Conservation (phyloP, 1,140 invertebrate genomes). For the Bombus terrestris region DNA sequence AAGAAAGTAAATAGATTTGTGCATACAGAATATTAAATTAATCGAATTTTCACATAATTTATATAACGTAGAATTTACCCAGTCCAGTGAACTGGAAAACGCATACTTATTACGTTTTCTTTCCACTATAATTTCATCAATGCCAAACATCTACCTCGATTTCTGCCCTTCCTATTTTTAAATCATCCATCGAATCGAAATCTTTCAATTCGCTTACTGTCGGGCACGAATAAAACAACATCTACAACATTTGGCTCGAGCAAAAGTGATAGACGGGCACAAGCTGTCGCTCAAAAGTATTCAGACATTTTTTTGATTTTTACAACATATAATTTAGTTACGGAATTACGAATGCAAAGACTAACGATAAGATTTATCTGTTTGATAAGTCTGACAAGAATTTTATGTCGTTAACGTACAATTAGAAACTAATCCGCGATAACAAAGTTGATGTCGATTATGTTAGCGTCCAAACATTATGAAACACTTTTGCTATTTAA, state of each 20-base stretch:
- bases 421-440: too few relatives aligned
- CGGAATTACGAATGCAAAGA: neutral
- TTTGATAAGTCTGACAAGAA: too few relatives aligned
- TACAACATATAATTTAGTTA: neutral
- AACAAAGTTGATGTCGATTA: too few relatives aligned
- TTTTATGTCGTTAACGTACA: too few relatives aligned
- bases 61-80: too few relatives aligned
- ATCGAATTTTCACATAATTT: too few relatives aligned
- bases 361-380: neutral
- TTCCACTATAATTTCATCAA: neutral
- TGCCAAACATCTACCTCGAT: neutral
- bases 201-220: conserved; percentile 13
- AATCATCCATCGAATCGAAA: too few relatives aligned
- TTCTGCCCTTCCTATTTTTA: neutral
- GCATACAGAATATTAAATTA: too few relatives aligned
- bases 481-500: too few relatives aligned
- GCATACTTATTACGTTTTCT: neutral
- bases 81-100: too few relatives aligned
- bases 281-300: neutral
- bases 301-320: neutral
- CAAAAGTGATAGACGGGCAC: neutral
- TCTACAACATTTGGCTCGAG: neutral
- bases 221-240: neutral
- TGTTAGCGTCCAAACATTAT: too few relatives aligned
- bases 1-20: too few relatives aligned